These are phyloP conservation scores for Coronaproctus castanopsis DNA, from an alignment of 2,888 invertebrate species.

Conservation along the genomic window DNA sequence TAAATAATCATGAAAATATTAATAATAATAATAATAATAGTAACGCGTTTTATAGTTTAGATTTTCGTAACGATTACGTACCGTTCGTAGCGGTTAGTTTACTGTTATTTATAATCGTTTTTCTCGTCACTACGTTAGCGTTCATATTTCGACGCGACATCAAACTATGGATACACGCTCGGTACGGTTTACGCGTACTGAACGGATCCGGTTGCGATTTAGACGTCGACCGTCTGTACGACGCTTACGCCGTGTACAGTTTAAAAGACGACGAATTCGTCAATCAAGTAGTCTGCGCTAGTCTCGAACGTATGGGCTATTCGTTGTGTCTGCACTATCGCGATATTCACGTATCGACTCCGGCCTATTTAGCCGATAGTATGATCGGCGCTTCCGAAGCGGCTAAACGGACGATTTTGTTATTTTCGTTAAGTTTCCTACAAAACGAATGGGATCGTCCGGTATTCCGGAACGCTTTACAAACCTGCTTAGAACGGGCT, in stretches of 20 bases:
- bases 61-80: slow-evolving; percentile 46
- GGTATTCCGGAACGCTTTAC: slow-evolving; percentile 61
- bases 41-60: slow-evolving; percentile 15
- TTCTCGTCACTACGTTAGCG: slow-evolving; percentile 43
- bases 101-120: slow-evolving; percentile 45
- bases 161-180: slow-evolving; percentile 55
- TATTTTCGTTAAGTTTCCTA: slow-evolving; percentile 60
- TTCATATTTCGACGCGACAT: slow-evolving; percentile 58
- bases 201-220: slow-evolving; percentile 10
- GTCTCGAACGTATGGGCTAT: slow-evolving; percentile 48
- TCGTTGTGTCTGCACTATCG: slow-evolving; percentile 35
- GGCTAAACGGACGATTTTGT: slow-evolving; percentile 53
- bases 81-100: slow-evolving; percentile 50
- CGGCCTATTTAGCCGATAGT: slow-evolving; percentile 31
- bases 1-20: slow-evolving; percentile 3
- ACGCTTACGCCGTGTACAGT: slow-evolving; percentile 89
- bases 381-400: slow-evolving; percentile 39
- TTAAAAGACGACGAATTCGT: slow-evolving; percentile 83
- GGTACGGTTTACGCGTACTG: slow-evolving; percentile 47
- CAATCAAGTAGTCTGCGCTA: slow-evolving; percentile 66
- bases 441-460: slow-evolving; percentile 59
- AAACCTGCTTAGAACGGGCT: slow-evolving; percentile 41
- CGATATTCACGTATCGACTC: slow-evolving; percentile 24
- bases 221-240: slow-evolving; percentile 52
- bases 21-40: background rate